Base-by-base conservation (phyloP, 2,113 vertebrate species). In the Panthera tigris region DNA sequence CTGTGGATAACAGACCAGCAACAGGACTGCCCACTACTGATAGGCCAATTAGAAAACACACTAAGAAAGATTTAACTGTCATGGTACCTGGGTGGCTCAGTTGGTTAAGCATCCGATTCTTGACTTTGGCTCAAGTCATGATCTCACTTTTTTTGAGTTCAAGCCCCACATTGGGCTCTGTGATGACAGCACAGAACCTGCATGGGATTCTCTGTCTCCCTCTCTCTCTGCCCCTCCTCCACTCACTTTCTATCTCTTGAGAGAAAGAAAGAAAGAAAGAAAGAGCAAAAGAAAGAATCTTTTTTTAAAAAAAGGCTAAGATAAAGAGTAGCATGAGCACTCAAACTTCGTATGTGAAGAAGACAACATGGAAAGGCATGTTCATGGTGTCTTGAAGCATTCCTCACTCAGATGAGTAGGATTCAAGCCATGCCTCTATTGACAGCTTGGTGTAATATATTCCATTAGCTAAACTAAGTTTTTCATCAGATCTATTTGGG, bases 391-490 rank as follows among this genome's bases (percentile, higher is more conserved):
- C 39, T 11, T 33, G 10, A 78, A 18, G 80, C 65, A 63, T 36
- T 76, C 82, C 19, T 85, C 50, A 55, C 7, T 76, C 12, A 2
- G 3, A 23, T 41, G 19, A 66, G 29, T 27, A 18, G 33, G 14
- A 91, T 57, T 68, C 65, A 48, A 29, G 55, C 13, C 66, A 36
- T 12, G 7, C 39, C 80, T 65, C 52, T 3, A 68, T 23, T 25
- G 6, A 71, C 16, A 52, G 4, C 52, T 29, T 82, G 13, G 10
- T n/a, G 18, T 33, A 41, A 73, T 31, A 71, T 33, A 36, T 86
- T 61, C n/a, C 36, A 80, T 36, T 90, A 69, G 7, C n/a, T 87
- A 92, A 87, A 95, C 63, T 78, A n/a, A 57, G 18, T 18, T 80
- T 88, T 81, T 52, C 21, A 94, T 83, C 7, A 45, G 25, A 41